phyloP scores from a whole-genome alignment of 2,113 vertebrate species.

The Poecilia latipinna region DNA sequence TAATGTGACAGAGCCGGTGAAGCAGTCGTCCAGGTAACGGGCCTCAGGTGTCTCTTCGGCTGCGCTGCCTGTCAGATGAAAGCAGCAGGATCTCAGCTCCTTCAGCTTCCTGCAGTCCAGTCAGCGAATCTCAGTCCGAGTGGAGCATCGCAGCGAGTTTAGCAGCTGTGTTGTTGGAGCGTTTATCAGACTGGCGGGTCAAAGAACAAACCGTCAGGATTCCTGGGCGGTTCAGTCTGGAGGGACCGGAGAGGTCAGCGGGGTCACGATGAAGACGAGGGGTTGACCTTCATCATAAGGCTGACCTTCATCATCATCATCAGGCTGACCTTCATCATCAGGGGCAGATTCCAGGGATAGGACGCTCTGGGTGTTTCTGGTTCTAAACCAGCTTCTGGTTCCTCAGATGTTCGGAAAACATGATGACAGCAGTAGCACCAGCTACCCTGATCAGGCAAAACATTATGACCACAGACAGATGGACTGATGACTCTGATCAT shows the following conservation, averaged over 20 bases:
- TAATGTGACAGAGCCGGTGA: constrained; percentile 65
- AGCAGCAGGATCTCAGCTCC: constrained; percentile 40
- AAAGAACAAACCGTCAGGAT: background rate
- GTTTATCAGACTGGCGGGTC: constrained; percentile 13
- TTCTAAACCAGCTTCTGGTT: too few species aligned
- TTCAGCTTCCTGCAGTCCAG: constrained; percentile 37
- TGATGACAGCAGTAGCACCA: too few species aligned
- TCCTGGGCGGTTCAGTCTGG: constrained; percentile 8
- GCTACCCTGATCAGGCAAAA: too few species aligned
- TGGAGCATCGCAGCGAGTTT: constrained; percentile 18
- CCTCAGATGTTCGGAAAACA: too few species aligned
- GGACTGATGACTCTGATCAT: too few species aligned
- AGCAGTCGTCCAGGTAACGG: constrained; percentile 58
- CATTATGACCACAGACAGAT: too few species aligned
- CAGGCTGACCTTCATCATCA: background rate
- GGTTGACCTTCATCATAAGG: background rate
- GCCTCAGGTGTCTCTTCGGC: constrained; percentile 45
- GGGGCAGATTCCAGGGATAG: fast-evolving
- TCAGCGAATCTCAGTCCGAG: constrained; percentile 26
- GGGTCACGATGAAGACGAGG: background rate
- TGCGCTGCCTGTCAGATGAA: constrained; percentile 54
- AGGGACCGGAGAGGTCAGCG: background rate
- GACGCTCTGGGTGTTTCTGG: too few species aligned
- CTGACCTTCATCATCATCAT: background rate
- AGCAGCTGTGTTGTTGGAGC: constrained; percentile 17